Percentiles rank a stretch among this genome's conserved stretches.
Conservation (phyloP, 1,140 invertebrate genomes). For the Drosophila chauvacae region DNA sequence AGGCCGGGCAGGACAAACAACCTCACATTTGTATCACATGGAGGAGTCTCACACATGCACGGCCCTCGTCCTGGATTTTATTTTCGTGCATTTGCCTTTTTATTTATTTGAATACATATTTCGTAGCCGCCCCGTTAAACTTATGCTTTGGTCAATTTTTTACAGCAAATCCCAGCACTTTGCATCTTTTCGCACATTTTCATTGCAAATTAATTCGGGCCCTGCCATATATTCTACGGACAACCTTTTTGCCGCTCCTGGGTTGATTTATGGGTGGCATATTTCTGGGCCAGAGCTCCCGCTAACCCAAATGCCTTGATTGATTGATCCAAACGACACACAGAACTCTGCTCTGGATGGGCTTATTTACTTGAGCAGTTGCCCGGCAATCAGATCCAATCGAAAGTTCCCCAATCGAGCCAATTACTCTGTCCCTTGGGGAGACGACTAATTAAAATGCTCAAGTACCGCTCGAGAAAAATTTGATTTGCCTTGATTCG, state of each 20-base stretch:
- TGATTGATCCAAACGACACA: slow-evolving; percentile 46
- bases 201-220: slow-evolving; percentile 72
- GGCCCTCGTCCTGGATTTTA: slow-evolving; percentile 1
- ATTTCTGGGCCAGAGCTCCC: slow-evolving; percentile 44
- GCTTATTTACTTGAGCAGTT: slow-evolving; percentile 29
- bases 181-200: slow-evolving; percentile 67
- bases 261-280: slow-evolving; percentile 59
- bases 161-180: slow-evolving; percentile 48
- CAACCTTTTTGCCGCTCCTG: slow-evolving; percentile 29
- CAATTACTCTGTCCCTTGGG: slow-evolving; percentile 49
- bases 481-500: slow-evolving; percentile 27
- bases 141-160: slow-evolving; percentile 76
- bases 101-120: slow-evolving; percentile 77
- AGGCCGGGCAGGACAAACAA: slow-evolving; percentile 52
- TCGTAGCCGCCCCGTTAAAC: slow-evolving; percentile 69
- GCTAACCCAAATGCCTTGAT: slow-evolving; percentile 57
- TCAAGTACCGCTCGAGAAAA: slow-evolving; percentile 25
- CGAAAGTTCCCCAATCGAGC: slow-evolving; percentile 29
- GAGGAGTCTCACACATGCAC: slow-evolving; percentile 4
- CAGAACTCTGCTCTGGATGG: slow-evolving; percentile 46
- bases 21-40: slow-evolving; percentile 48
- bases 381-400: slow-evolving; percentile 37
- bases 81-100: slow-evolving; percentile 22
- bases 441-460: slow-evolving; percentile 49
- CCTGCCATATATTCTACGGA: slow-evolving; percentile 35